A percentile compares a stretch with the other conserved stretches of the same genome.
Evolutionary conservation across 2,888 invertebrate genomes (phyloP).

Genomic region (Standfussiana lucernea): DNA sequence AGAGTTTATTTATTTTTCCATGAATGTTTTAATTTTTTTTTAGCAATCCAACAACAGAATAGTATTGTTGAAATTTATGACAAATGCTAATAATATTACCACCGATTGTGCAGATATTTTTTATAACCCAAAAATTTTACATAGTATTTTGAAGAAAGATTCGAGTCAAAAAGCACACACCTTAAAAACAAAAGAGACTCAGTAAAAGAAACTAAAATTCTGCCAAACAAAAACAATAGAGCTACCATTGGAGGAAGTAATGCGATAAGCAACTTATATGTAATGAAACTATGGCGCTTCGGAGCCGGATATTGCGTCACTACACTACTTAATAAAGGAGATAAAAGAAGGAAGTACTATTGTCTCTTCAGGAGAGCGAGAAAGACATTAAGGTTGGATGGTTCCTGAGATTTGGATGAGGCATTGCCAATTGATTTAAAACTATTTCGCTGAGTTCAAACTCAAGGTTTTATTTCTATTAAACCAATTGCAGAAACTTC

Average conservation of each 20-base stretch:
- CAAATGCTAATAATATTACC: too few species aligned
- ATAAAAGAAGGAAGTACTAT: constrained; percentile 74
- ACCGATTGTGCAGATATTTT: too few species aligned
- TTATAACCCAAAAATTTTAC: too few species aligned
- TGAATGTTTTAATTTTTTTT: too few species aligned
- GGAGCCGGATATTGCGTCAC: constrained; percentile 67
- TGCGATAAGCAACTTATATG: constrained; percentile 75
- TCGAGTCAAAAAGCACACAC: too few species aligned
- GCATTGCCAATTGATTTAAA: not conserved
- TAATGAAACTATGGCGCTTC: constrained; percentile 76
- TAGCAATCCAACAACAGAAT: too few species aligned
- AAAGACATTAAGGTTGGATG: not conserved
- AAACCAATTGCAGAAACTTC: too few species aligned
- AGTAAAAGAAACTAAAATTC: constrained; percentile 29
- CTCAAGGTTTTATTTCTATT: not conserved
- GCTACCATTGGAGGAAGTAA: constrained; percentile 71
- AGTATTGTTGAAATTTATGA: too few species aligned
- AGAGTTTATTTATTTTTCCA: too few species aligned
- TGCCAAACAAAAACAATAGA: constrained; percentile 69
- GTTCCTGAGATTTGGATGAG: constrained; percentile 34
- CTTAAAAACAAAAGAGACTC: too few species aligned
- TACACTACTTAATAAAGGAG: constrained; percentile 72
- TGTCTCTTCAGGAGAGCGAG: constrained; percentile 65
- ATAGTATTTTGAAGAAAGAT: too few species aligned
- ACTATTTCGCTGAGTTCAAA: not conserved